Conservation (phyloP, 2,113 vertebrate genomes). For the Catharus fuscescens region DNA sequence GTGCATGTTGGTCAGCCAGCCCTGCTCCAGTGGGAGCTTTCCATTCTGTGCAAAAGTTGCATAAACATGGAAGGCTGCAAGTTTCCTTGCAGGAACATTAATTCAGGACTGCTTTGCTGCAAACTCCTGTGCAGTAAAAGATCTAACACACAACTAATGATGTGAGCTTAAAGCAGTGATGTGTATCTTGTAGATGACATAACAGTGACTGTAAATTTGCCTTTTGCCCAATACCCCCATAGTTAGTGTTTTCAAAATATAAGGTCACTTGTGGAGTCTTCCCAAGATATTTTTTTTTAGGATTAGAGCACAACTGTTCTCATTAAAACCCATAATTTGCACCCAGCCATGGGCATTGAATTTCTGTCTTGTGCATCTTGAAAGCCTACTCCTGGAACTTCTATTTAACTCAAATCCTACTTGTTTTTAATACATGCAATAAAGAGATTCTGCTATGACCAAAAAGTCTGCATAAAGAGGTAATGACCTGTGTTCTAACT, state of each 20-base stretch:
- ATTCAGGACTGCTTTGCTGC: neutral
- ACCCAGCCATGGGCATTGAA: neutral
- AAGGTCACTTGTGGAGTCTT: neutral
- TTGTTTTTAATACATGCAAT: neutral
- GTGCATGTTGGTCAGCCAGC: neutral
- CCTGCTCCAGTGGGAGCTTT: neutral
- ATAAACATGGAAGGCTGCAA: neutral
- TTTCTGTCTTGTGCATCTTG: neutral
- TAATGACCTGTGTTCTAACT: neutral
- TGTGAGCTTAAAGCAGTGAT: neutral
- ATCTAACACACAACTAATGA: neutral
- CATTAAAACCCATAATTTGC: neutral
- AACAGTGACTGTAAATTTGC: neutral
- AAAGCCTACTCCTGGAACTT: neutral
- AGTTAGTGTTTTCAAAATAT: neutral
- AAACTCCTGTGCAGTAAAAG: neutral
- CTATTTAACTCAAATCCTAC: neutral
- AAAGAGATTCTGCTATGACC: neutral
- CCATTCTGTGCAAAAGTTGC: neutral
- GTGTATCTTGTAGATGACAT: neutral
- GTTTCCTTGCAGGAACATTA: neutral
- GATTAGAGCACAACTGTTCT: neutral
- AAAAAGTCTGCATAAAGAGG: neutral
- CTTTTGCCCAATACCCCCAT: neutral
- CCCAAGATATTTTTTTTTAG: neutral